A percentile compares a stretch with the other conserved stretches of the same genome.
Evolutionary conservation across 1,140 invertebrate genomes (phyloP).

Genomic region (Geopemphigus sp.): DNA sequence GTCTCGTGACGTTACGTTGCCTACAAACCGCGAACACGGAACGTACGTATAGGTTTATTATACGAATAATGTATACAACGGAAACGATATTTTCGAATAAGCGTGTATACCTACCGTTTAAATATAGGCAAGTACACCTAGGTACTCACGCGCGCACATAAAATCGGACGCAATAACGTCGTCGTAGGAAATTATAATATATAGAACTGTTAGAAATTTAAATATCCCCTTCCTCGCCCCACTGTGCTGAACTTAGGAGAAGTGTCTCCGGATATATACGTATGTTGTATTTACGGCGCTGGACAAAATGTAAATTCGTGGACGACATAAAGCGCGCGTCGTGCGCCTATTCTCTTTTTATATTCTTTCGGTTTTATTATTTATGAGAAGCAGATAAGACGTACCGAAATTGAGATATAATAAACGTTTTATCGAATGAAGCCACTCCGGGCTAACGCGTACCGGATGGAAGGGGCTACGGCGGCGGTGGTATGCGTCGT

Average conservation of each 20-base stretch:
- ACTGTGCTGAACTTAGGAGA: neutral
- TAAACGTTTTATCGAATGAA: neutral
- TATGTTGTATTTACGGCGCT: too few species aligned
- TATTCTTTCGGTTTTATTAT: slow-evolving; percentile 25
- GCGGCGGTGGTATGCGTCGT: too few species aligned
- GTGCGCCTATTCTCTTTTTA: neutral
- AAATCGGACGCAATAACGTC: slow-evolving; percentile 2
- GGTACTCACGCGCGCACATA: too few species aligned
- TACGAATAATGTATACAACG: neutral
- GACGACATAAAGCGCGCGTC: too few species aligned
- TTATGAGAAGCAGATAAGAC: slow-evolving; percentile 40
- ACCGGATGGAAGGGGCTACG: too few species aligned
- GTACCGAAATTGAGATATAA: slow-evolving; percentile 25
- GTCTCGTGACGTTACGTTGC: too few species aligned
- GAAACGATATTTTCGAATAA: neutral
- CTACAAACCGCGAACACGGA: too few species aligned
- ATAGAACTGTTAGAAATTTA: neutral
- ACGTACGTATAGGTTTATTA: too few species aligned
- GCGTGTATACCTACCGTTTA: neutral
- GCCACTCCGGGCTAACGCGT: too few species aligned
- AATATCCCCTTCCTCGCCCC: too few species aligned
- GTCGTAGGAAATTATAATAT: too few species aligned
- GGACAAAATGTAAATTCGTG: slow-evolving; percentile 12
- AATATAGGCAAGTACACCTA: too few species aligned
- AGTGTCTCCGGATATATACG: neutral